Evolutionary conservation across 2,888 invertebrate genomes (phyloP).

Genomic region (Matsumyia berberina): DNA sequence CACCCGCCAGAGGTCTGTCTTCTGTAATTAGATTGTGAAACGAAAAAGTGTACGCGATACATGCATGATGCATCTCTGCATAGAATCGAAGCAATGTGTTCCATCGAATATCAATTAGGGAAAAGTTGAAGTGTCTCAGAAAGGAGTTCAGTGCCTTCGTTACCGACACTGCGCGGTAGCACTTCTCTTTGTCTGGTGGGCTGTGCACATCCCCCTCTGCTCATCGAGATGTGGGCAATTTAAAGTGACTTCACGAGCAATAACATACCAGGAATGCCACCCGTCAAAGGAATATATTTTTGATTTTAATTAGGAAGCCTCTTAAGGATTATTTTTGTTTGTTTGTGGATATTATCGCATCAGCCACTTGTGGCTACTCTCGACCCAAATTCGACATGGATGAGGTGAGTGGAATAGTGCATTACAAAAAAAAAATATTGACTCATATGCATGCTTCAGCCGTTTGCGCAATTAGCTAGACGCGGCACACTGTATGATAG

Average conservation of each 20-base stretch:
- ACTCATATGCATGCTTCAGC: conserved; percentile 16
- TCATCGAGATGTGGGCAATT: conserved; percentile 17
- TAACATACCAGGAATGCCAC: conserved; percentile 29
- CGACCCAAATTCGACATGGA: conserved; percentile 68
- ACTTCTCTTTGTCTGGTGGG: conserved; percentile 28
- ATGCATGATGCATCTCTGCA: conserved; percentile 14
- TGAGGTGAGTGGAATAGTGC: conserved; percentile 61
- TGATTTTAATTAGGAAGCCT: conserved; percentile 43
- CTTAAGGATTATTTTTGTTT: conserved; percentile 39
- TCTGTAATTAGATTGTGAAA: conserved; percentile 41
- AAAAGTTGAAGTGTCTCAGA: conserved; percentile 60
- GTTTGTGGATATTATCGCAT: conserved; percentile 43
- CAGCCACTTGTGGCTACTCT: conserved; percentile 49
- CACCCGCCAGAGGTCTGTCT: conserved; percentile 14
- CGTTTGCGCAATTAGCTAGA: conserved; percentile 9
- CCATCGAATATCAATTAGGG: conserved; percentile 62
- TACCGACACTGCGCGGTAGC: conserved; percentile 25
- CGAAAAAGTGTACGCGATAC: conserved; percentile 33
- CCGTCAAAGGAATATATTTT: conserved; percentile 46
- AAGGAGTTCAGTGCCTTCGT: conserved; percentile 68
- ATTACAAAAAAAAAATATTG: conserved; percentile 63
- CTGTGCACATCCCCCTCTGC: conserved; percentile 6
- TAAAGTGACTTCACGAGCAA: conserved; percentile 23
- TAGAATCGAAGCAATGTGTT: conserved; percentile 50
- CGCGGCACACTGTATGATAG: too few species aligned